Evolutionary conservation across 2,797 vertebrate species (phyloP).

Genomic region (Crenuchus spilurus): DNA sequence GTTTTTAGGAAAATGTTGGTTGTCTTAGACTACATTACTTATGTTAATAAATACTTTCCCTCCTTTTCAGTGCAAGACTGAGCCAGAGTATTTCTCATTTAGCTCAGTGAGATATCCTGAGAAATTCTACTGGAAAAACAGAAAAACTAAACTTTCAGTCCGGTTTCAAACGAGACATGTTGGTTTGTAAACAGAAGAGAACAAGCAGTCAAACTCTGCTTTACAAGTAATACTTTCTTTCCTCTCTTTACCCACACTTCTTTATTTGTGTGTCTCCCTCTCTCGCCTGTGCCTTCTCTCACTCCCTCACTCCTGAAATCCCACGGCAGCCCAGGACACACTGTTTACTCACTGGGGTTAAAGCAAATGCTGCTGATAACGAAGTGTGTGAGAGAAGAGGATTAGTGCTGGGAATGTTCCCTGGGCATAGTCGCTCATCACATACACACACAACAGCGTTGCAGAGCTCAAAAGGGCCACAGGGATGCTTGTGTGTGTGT

Average conservation of each 20-base stretch:
- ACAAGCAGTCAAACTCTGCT: too few species aligned
- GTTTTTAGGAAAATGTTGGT: too few species aligned
- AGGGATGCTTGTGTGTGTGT: constrained; percentile 38
- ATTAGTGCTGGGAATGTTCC: constrained; percentile 42
- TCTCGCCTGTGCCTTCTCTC: constrained; percentile 48
- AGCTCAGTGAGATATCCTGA: too few species aligned
- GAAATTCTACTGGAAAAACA: too few species aligned
- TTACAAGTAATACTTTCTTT: not conserved
- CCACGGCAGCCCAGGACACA: not conserved
- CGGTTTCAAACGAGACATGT: too few species aligned
- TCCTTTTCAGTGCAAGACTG: too few species aligned
- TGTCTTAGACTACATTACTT: too few species aligned
- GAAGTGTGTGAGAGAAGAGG: constrained; percentile 42
- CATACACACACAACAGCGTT: not conserved
- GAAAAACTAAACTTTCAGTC: too few species aligned
- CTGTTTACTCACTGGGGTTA: constrained; percentile 43
- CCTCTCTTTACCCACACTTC: not conserved
- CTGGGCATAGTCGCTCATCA: not conserved
- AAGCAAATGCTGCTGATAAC: constrained; percentile 40
- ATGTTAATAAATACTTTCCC: too few species aligned
- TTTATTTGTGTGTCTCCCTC: not conserved
- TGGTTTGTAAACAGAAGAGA: too few species aligned
- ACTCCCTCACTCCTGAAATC: constrained; percentile 30
- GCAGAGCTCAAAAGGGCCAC: too few species aligned
- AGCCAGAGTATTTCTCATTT: too few species aligned